These are phyloP conservation scores for Antheraea pernyi DNA, from an alignment of 1,140 invertebrate species.

Conservation along the genomic window DNA sequence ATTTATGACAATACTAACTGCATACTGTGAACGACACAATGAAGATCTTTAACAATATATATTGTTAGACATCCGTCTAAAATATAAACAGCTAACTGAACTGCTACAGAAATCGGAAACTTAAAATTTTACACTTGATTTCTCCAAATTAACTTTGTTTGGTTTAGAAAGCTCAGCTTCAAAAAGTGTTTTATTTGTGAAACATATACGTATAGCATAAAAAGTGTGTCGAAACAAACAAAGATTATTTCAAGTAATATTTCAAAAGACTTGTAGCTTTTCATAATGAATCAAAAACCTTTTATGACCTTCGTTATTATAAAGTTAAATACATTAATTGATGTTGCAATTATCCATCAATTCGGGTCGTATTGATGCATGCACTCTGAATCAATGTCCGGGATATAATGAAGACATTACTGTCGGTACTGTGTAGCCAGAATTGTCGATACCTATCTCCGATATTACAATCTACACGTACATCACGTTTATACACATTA, in stretches of 20 bases:
- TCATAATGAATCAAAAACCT: background rate
- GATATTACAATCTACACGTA: background rate
- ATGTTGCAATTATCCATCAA: background rate
- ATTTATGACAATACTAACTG: background rate
- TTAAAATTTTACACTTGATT: too few species aligned
- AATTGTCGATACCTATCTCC: background rate
- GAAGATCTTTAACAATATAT: background rate
- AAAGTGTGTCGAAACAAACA: too few species aligned
- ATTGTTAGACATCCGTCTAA: background rate
- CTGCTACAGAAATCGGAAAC: too few species aligned
- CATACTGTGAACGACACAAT: background rate
- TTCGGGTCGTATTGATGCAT: background rate
- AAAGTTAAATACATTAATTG: background rate
- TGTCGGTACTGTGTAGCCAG: background rate
- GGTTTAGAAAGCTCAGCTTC: too few species aligned
- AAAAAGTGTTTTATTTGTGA: too few species aligned
- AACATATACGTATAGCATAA: too few species aligned
- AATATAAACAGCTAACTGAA: background rate
- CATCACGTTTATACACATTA: constrained; percentile 1
- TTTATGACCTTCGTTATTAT: background rate
- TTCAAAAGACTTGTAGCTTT: too few species aligned
- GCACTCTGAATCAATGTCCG: constrained; percentile 3
- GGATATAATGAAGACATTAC: constrained; percentile 13
- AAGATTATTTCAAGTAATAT: too few species aligned
- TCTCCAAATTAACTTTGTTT: too few species aligned